Percentiles rank a stretch among this genome's conserved stretches.
Evolutionary conservation across 2,113 vertebrate genomes (phyloP).

Genomic region (Heloderma charlesbogerti): DNA sequence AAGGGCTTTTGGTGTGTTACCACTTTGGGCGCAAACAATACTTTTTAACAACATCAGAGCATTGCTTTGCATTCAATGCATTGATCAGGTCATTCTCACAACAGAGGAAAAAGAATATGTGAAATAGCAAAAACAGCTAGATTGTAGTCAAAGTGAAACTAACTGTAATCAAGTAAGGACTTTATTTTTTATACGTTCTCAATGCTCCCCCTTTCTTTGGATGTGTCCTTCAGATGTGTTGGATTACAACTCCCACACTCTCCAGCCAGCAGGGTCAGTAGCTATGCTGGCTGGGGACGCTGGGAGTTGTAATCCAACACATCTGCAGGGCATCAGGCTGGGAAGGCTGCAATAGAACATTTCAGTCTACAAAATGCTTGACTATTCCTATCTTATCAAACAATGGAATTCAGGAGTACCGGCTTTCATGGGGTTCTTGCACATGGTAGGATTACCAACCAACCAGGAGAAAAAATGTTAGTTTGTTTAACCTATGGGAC

Average conservation of each 20-base stretch:
- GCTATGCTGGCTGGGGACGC: no score
- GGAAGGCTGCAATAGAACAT: not conserved
- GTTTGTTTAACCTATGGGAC: not conserved
- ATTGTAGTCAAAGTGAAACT: not conserved
- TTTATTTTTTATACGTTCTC: not conserved
- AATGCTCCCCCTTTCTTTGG: not conserved
- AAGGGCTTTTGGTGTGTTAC: not conserved
- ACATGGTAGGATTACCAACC: not conserved
- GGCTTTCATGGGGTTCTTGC: not conserved
- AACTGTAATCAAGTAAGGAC: not conserved
- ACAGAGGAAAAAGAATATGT: not conserved
- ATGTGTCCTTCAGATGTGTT: not conserved
- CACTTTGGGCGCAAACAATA: not conserved
- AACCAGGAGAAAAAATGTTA: not conserved
- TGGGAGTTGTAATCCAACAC: no score
- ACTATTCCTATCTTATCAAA: not conserved
- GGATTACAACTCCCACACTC: no score
- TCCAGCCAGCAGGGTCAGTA: no score
- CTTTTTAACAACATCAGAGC: not conserved
- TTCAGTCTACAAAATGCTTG: not conserved
- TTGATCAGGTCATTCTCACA: not conserved
- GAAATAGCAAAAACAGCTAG: not conserved
- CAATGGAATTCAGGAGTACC: not conserved
- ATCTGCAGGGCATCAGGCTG: no score
- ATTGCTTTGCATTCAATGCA: not conserved